Base-by-base conservation (phyloP, 2,113 vertebrate genomes). In the Osmerus mordax region DNA sequence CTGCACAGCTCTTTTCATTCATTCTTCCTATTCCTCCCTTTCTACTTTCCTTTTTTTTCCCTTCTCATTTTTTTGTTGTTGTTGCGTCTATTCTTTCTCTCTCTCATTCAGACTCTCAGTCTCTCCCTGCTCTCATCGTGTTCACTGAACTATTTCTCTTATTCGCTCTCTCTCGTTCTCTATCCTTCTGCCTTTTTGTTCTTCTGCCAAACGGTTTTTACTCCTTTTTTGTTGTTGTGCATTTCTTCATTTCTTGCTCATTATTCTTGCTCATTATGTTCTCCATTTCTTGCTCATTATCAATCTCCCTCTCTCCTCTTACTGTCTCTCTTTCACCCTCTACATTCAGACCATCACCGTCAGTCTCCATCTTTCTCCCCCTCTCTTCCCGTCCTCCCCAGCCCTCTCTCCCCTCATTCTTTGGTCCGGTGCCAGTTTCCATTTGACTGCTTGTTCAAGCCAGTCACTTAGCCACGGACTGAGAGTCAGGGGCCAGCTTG, bases 1-100 rank as follows among this genome's bases (percentile, higher is more conserved):
- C 78, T 81, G 67, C 65, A 58, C 81, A 87, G 78, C 83, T 83
- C 77, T 76, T 69, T 80, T 77, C 76, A 3, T 68, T 76, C 79
- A 28, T 0, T 65, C 71, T n/a, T 56, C 29, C 16, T 25, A 25
- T 29, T 62, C 28, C 25, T 58, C 25, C 18, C 36, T 61, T 3
- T 70, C 51, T 8, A 61, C 25, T 3, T 13, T 18, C n/a, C 13
- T 36, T 70, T 36, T 70, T 18, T 53, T 16, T 58, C 58, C 1
- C 21, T 21, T 21, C 21, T 52, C 65, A 11, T 4, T 58, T 61
- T 54, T 25, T 28, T 28, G 25, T 28, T 28, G 25, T 28, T 28
- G 25, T 28, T 2, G 32, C 81, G 75, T 68, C 64, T 77, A 80
- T 58, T 72, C 69, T 71, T 69, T 71, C 59, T 58, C 56, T 67